Percentiles rank a stretch among this genome's conserved stretches.
These are phyloP conservation scores for Pyrrhura leucotis DNA, from an alignment of 2,797 vertebrate genomes.

Conservation along the genomic window DNA sequence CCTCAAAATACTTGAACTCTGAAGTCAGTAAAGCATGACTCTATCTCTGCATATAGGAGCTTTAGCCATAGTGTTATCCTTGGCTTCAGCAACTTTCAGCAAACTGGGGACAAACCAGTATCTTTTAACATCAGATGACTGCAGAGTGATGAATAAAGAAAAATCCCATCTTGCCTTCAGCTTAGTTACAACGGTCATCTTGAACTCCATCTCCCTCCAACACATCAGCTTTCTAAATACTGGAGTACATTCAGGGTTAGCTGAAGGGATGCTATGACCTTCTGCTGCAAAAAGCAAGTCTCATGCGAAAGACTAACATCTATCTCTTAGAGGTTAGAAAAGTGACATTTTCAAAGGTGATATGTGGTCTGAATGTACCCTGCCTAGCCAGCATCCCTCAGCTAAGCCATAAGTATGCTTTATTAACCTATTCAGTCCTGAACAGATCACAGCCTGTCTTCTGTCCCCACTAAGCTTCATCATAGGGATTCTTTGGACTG, in stretches of 20 bases:
- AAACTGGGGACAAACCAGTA: slow-evolving; percentile 15
- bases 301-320: neutral
- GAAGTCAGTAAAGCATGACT: slow-evolving; percentile 44
- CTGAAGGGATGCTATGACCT: neutral
- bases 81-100: slow-evolving; percentile 33
- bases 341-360: neutral
- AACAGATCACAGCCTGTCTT: neutral
- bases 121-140: neutral
- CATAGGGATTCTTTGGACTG: neutral
- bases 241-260: neutral
- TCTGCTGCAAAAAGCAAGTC: neutral
- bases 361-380: neutral
- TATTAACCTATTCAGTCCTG: neutral
- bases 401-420: neutral
- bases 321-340: neutral
- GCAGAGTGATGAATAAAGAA: neutral
- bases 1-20: slow-evolving; percentile 55
- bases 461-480: neutral
- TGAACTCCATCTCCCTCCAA: neutral
- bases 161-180: neutral
- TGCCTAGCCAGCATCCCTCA: neutral
- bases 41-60: slow-evolving; percentile 18
- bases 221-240: neutral
- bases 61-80: slow-evolving; percentile 42
- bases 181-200: neutral